Evolutionary conservation across 37 sponge, comb jelly and placozoan genomes (phyloP), one percentile per base, ranked within the genome.

Genomic region (Axinella damicornis): DNA sequence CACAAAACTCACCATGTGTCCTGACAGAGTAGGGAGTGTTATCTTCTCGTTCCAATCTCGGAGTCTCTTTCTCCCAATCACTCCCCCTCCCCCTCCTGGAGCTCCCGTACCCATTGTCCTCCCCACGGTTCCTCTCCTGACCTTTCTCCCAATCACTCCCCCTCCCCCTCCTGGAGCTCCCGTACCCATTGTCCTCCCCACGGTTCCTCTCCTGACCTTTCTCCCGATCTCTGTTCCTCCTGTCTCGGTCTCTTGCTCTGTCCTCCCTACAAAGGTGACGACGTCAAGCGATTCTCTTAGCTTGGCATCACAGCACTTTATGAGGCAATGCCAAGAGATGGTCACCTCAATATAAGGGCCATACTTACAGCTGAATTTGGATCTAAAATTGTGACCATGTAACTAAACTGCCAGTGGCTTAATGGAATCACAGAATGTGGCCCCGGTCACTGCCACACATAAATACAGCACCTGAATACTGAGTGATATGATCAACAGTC

Each of bases 61-160:
- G 89, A 19, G 89, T 88, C 73, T 88, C 89, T 31, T 75, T 37
- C 77, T 82, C 83, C 81, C 74, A 73, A 28, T 80, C 81, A 57
- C 56, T 77, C 36, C 11, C 36, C 41, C 21, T 63, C 12, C 19
- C 78, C 5, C 37, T 63, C 24, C 78, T 77, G 41, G 41, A 19
- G 62, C 25, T 57, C 21, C 24, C 58, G 9, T 28, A 34, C 24
- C 85, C 38, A 6, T 61, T 37, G 20, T 52, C 71, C 71, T n/a
- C 32, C 73, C 25, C 18, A 13, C 54, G 60, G 15, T 79, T 77
- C 53, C 65, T 39, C 21, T 76, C 83, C 19, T 65, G 34, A 34
- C 73, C 84, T 68, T 75, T 78, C 46, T 35, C 64, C 34, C 73
- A 57, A 27, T 57, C 67, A 66, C 68, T 70, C 14, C 36, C 60